phyloP scores from a whole-genome alignment of 2,113 vertebrate genomes.

The Xiphorhynchus elegans region DNA sequence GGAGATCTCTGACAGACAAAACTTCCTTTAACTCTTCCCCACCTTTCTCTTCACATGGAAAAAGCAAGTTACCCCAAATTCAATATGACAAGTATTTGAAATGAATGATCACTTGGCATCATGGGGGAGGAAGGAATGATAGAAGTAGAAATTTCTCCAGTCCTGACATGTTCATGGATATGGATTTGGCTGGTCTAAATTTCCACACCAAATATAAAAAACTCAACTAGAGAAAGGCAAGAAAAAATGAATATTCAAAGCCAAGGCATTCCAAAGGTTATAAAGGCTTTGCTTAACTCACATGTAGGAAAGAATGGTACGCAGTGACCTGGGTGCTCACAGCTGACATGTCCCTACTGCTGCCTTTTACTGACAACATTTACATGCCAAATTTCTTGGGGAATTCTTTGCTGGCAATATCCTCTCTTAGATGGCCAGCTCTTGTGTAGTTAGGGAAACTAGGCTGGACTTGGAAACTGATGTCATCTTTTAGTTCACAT shows the following conservation, averaged over 20 bases:
- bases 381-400: too few relatives aligned
- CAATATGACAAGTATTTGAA: not conserved
- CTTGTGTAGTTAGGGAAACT: too few relatives aligned
- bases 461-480: too few relatives aligned
- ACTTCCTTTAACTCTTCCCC: not conserved
- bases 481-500: not conserved
- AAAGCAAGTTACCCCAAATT: not conserved
- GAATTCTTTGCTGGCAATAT: too few relatives aligned
- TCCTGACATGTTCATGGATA: not conserved
- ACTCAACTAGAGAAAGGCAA: not conserved
- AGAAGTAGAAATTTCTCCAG: not conserved
- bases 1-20: not conserved
- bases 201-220: not conserved
- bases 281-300: not conserved
- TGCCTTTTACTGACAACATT: too few relatives aligned
- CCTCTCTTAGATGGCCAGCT: too few relatives aligned
- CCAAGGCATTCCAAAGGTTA: not conserved
- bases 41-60: not conserved
- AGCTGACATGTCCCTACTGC: not conserved
- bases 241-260: not conserved
- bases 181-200: not conserved
- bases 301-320: not conserved
- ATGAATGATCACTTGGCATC: not conserved
- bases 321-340: not conserved
- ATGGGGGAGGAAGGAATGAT: not conserved